Evolutionary conservation across 2,888 invertebrate genomes (phyloP), one percentile per base, ranked within the genome.

Genomic region (Oxycera nigricornis): DNA sequence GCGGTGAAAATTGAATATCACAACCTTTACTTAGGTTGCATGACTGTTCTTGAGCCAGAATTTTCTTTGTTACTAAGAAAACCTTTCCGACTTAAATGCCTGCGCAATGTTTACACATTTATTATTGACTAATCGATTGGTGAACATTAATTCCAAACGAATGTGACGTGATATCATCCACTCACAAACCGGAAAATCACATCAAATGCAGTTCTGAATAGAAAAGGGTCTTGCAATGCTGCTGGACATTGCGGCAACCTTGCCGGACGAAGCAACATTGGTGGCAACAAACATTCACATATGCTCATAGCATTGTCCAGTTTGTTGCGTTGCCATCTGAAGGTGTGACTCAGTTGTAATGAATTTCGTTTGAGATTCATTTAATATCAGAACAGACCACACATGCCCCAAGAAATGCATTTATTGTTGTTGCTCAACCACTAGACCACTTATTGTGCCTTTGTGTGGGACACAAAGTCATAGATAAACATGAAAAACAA

Each of bases 141-240:
- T 11, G 14, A 14, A 46, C 46, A 14, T 3, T 11, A 46, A 46
- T 46, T 7, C 35, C 46, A 46, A 7, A 46, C 46, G 6, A 46
- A 46, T 46, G 46, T 46, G 46, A 46, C 11, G 46, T 46, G 46
- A 46, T 46, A 46, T 46, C 46, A 46, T 46, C 46, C 14, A 46
- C 46, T 46, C 46, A 46, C 41, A 35, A 41, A 65, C 65, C 65
- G 65, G 65, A 65, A 65, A 65, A 65, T 65, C 65, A 22, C 39
- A 65, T 65, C 65, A 65, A 65, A 65, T 65, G 39, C 65, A 41
- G 65, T 65, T 65, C 65, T n/a, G n/a, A 39, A 41, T 65, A 41
- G 65, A 65, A 65, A n/a, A n/a, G n/a, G n/a, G n/a, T n/a, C n/a
- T n/a, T n/a, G n/a, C n/a, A n/a, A n/a, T n/a, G n/a, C n/a, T n/a